phyloP scores from a whole-genome alignment of 2,888 invertebrate species.

The Ellobium chinense region DNA sequence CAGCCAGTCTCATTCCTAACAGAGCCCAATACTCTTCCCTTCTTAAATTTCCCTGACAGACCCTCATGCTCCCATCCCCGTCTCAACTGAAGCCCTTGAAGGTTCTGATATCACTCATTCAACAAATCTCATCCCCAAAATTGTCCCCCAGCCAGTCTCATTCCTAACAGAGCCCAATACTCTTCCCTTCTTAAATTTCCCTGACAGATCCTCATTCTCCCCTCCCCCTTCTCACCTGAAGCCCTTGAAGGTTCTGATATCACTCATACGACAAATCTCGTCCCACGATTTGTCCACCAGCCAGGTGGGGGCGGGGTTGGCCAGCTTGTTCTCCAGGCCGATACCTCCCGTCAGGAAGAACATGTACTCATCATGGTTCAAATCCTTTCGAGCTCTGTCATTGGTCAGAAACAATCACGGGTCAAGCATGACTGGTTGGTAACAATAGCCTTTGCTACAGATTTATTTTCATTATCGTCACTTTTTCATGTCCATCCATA shows the following conservation, averaged over 20 bases:
- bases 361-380: slow-evolving; percentile 80
- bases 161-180: too few species aligned
- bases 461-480: background rate
- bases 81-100: slow-evolving; percentile 84
- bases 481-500: background rate
- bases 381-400: slow-evolving; percentile 73
- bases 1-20: too few species aligned
- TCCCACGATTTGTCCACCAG: slow-evolving; percentile 89
- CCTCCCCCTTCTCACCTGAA: slow-evolving; percentile 83
- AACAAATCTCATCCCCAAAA: slow-evolving; percentile 90
- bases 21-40: too few species aligned
- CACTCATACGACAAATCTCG: slow-evolving; percentile 87
- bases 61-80: too few species aligned
- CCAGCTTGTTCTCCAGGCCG: slow-evolving; percentile 84
- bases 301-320: slow-evolving; percentile 86
- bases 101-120: slow-evolving; percentile 84
- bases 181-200: background rate
- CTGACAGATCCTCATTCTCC: too few species aligned
- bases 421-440: background rate
- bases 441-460: background rate
- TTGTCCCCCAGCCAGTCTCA: slow-evolving; percentile 88
- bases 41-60: too few species aligned
- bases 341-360: slow-evolving; percentile 82
- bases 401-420: background rate
- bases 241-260: slow-evolving; percentile 84